These are phyloP conservation scores for Ariolimax columbianus DNA, from an alignment of 2,888 invertebrate genomes.

Conservation along the genomic window DNA sequence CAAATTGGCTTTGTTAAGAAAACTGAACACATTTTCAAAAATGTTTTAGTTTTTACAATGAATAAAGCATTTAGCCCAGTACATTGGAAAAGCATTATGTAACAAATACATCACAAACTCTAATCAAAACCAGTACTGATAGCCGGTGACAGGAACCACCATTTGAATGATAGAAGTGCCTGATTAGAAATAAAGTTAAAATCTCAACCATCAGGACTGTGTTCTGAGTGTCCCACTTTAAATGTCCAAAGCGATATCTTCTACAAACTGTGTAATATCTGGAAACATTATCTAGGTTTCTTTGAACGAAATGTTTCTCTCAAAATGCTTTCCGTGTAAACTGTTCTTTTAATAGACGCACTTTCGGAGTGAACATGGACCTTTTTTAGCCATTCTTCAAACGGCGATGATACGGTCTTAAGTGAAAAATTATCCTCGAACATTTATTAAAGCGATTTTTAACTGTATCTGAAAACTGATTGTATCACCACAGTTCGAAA, in stretches of 20 bases:
- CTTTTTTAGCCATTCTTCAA: background rate
- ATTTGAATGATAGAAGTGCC: slow-evolving; percentile 7
- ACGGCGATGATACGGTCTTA: background rate
- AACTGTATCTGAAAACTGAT: slow-evolving; percentile 36
- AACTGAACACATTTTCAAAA: background rate
- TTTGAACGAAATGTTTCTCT: slow-evolving; percentile 38
- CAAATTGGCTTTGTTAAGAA: slow-evolving; percentile 11
- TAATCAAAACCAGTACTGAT: slow-evolving; percentile 2
- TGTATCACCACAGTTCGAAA: background rate
- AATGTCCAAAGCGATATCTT: background rate
- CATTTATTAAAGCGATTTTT: slow-evolving; percentile 7
- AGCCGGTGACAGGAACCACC: slow-evolving; percentile 16
- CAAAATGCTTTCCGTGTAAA: slow-evolving; percentile 36
- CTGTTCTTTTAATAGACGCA: background rate
- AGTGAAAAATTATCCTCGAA: background rate
- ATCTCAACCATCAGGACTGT: background rate
- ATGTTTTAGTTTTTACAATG: background rate
- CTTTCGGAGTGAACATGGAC: background rate
- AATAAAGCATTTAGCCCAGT: background rate
- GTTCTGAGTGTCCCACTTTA: background rate
- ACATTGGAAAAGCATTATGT: slow-evolving; percentile 28
- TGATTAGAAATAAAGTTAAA: slow-evolving; percentile 9
- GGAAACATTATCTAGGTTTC: slow-evolving; percentile 26
- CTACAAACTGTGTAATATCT: slow-evolving; percentile 14
- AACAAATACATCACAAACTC: background rate